phyloP scores from a whole-genome alignment of 2,797 vertebrate species.

The Synaphobranchus kaupii region DNA sequence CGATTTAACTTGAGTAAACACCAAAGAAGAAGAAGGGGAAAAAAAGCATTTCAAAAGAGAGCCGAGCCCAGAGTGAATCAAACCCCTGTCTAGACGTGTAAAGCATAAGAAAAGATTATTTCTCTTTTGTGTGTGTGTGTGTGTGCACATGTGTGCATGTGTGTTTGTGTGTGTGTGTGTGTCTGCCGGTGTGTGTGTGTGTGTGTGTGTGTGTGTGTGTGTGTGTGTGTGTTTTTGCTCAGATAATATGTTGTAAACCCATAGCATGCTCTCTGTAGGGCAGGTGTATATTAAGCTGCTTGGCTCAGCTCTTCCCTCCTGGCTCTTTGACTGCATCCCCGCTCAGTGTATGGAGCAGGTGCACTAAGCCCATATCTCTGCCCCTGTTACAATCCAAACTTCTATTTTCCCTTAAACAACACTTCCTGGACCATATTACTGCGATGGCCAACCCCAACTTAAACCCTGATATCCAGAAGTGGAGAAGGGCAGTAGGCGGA shows the following conservation, averaged over 20 bases:
- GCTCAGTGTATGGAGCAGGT: neutral
- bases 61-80: constrained; percentile 14
- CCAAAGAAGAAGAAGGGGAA: constrained; percentile 42
- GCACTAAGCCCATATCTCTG: neutral
- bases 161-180: constrained; percentile 15
- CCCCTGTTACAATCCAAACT: neutral
- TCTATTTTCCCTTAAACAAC: neutral
- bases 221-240: neutral
- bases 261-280: constrained; percentile 8
- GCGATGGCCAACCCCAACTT: neutral
- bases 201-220: neutral
- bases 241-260: constrained; percentile 11
- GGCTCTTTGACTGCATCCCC: neutral
- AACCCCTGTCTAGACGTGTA: constrained; percentile 20
- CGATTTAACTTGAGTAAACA: constrained; percentile 69
- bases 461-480: neutral
- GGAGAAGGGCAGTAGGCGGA: neutral
- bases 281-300: constrained; percentile 11
- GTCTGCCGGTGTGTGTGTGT: neutral
- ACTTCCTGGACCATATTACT: neutral
- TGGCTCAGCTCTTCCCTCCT: neutral
- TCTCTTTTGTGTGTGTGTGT: constrained; percentile 36
- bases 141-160: constrained; percentile 20
- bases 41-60: constrained; percentile 52
- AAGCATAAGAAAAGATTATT: constrained; percentile 42